Conservation (phyloP, 2,797 vertebrate genomes). For the Muscicapa striata region DNA sequence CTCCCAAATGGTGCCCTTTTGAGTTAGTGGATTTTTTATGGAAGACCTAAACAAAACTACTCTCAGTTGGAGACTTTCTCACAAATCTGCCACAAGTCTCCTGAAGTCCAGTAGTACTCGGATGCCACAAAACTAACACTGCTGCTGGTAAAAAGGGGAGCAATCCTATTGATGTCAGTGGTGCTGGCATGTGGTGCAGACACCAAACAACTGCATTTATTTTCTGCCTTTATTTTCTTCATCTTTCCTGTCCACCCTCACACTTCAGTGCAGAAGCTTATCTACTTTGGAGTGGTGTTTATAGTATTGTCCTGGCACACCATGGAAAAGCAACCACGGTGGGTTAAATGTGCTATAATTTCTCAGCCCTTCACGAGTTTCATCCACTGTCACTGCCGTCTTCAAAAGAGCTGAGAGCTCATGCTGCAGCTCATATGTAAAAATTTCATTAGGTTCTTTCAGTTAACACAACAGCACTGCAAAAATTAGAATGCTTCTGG, state of each 20-base stretch:
- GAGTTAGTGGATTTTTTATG: neutral
- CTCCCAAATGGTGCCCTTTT: neutral
- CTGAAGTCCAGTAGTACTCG: neutral
- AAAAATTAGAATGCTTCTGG: neutral
- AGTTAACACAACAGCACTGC: neutral
- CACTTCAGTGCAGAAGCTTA: neutral
- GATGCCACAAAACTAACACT: neutral
- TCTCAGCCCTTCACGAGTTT: neutral
- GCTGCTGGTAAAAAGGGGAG: neutral
- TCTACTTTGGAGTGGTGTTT: neutral
- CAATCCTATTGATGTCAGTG: accelerated
- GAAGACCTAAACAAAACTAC: neutral
- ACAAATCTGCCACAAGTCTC: neutral
- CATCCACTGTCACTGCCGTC: neutral
- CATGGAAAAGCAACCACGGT: neutral
- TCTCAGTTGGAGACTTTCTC: neutral
- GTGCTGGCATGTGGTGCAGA: neutral
- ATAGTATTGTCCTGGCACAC: neutral
- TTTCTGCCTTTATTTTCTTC: neutral
- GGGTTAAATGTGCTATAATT: neutral
- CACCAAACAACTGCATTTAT: neutral
- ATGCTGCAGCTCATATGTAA: neutral
- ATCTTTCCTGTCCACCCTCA: neutral
- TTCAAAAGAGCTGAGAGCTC: neutral
- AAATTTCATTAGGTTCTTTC: neutral